Evolutionary conservation across 30 jellyfish, hydroid and myxozoan genomes (phyloP).

Genomic region (Pseudorhiza aurosa): DNA sequence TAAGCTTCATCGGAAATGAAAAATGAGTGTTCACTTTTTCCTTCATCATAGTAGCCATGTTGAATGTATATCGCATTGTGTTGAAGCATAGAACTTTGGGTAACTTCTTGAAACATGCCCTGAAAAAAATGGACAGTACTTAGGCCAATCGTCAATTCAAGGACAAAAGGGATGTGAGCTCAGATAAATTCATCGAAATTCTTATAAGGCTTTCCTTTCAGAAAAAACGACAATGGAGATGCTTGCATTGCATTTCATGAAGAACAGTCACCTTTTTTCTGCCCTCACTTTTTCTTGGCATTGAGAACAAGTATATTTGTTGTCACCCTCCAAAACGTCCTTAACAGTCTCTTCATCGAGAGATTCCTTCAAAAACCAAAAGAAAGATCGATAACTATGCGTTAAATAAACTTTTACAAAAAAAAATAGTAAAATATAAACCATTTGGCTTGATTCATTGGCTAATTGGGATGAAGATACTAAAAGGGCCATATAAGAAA

Average conservation of each 20-base stretch:
- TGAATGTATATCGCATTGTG: constrained; percentile 93
- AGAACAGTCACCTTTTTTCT: constrained; percentile 80
- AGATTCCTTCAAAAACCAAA: constrained; percentile 67
- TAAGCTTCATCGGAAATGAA: constrained; percentile 92
- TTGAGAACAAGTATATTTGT: constrained; percentile 94
- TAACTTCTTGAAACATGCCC: constrained; percentile 92
- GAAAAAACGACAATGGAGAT: no score
- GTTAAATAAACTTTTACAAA: not conserved
- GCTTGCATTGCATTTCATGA: no score
- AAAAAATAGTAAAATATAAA: no score
- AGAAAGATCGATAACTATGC: not conserved
- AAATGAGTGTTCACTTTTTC: constrained; percentile 96
- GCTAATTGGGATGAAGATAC: no score
- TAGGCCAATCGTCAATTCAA: no score
- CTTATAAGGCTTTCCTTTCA: no score
- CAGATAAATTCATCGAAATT: no score
- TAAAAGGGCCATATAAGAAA: no score
- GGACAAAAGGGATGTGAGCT: no score
- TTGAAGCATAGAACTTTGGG: constrained; percentile 91
- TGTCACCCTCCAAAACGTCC: constrained; percentile 93
- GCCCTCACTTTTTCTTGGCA: constrained; percentile 96
- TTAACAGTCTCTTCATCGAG: constrained; percentile 96
- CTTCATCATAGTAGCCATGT: constrained; percentile 97
- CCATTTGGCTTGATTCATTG: no score
- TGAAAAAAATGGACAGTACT: no score